Base-by-base conservation (phyloP, 2,113 vertebrate genomes). In the Semicossyphus pulcher region DNA sequence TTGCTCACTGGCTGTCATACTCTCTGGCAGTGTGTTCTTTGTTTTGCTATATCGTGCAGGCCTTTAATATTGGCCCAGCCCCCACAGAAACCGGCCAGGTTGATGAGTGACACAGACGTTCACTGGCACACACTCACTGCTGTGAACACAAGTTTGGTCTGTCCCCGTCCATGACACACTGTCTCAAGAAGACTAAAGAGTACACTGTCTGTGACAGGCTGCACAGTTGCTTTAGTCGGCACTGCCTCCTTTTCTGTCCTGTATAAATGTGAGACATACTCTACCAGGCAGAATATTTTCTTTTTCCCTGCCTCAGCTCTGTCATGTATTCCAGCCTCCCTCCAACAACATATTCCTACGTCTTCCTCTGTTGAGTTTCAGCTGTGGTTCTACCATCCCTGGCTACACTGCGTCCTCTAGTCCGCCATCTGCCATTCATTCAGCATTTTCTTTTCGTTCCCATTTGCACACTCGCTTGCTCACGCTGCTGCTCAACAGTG, bases 151-250 rank as follows among this genome's bases (percentile, higher is more conserved):
- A 76, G 53, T 69, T 76, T 60, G 41, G 37, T 76, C 61, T 72
- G 75, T 72, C 73, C 28, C 1, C 5, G 54, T 51, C 63, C 63
- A 56, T 85, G 78, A 80, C 83, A 81, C 48, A 60, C 34, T 54
- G 81, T 83, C 51, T 60, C 28, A 61, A 78, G 81, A 59, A 81
- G 73, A 70, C 73, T 74, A 72, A 80, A 76, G 60, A 81, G 56
- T 44, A 39, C 83, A 47, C 41, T 47, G 47, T 47, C 48, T 86
- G 14, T 85, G 83, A 86, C 85, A 88, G 45, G 14, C 83, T 48
- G 15, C 20, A 65, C 85, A 67, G 61, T 45, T 70, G 58, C 72
- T 68, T 70, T 64, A 73, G 77, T 74, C 81, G 7, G 63, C 45
- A 23, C 60, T 51, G 51, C 20, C 39, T 54, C 57, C 66, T 42